Evolutionary conservation across 2,113 vertebrate genomes (phyloP).

Genomic region (Axis porcinus): DNA sequence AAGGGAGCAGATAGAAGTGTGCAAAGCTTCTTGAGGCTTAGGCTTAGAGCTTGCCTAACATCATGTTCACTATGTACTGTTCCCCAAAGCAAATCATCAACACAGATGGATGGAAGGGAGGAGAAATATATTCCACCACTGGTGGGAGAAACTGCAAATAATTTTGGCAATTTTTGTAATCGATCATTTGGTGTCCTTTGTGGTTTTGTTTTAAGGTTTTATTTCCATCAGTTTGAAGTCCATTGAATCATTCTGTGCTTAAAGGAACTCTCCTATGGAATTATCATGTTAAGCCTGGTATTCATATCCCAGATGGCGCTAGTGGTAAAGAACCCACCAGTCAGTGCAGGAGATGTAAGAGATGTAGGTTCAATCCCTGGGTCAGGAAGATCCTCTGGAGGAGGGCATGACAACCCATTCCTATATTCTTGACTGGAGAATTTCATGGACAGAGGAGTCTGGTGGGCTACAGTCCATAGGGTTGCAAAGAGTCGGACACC

Average conservation of each 20-base stretch:
- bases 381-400: neutral
- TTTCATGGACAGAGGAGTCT: neutral
- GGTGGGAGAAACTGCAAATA: neutral
- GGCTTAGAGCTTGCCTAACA: neutral
- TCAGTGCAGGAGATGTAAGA: neutral
- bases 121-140: neutral
- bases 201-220: conserved; percentile 22
- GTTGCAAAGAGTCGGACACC: fast-evolving
- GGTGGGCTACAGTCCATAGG: neutral
- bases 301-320: neutral
- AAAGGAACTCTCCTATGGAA: neutral
- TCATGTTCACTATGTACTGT: neutral
- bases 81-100: neutral
- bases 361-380: neutral
- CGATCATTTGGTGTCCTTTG: neutral
- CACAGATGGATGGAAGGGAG: neutral
- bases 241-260: neutral
- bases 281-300: neutral
- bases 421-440: neutral
- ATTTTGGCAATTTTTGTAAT: neutral
- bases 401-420: neutral
- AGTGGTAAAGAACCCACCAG: neutral
- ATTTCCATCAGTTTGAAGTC: neutral
- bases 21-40: neutral
- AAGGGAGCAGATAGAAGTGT: neutral